Evolutionary conservation across 2,888 invertebrate species (phyloP), one percentile per base, ranked within the genome.

Genomic region (Aleiodes leptofemur): DNA sequence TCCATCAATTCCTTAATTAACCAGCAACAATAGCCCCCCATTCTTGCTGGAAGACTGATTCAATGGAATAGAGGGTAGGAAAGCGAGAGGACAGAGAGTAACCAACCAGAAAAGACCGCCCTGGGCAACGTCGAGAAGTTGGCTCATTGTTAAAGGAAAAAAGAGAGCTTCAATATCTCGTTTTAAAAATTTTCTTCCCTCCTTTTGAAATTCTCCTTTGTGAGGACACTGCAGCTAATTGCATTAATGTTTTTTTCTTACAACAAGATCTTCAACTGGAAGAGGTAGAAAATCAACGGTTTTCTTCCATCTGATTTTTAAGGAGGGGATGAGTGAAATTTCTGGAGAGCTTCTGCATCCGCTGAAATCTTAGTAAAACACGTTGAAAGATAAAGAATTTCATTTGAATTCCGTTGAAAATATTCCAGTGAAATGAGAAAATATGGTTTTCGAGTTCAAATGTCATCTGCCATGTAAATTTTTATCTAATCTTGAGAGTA

Each of bases 1-100:
- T 81, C 81, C 82, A 85, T 85, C 85, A 83, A 86, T 85, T 84
- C 83, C 82, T 86, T 85, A 86, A 86, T 86, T 87, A 87, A 85
- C 82, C 78, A 78, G 77, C 79, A 80, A 86, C 83, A 86, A 86
- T 85, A 74, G 82, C 76, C 29, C 29, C 8, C 14, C 3, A 53
- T 14, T 16, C 14, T 53, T 53, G 53, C 43, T 43, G 8, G 43
- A 11, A 43, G 23, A 48, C 43, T 13, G 64, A 64, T 64, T 64
- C 43, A 48, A 64, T 43, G 23, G 64, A 64, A n/a, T 16, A 16
- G 55, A 16, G 55, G 55, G 55, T 13, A 14, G 51, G 6, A 14
- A 16, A 16, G 55, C 14, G 55, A 16, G 16, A 14, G 55, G 64
- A 53, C 51, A 9, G 31, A 48, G 50, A 29, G 29, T 50, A 71